Conservation (phyloP, 2,113 vertebrate genomes). For the Alexandromys fortis region DNA sequence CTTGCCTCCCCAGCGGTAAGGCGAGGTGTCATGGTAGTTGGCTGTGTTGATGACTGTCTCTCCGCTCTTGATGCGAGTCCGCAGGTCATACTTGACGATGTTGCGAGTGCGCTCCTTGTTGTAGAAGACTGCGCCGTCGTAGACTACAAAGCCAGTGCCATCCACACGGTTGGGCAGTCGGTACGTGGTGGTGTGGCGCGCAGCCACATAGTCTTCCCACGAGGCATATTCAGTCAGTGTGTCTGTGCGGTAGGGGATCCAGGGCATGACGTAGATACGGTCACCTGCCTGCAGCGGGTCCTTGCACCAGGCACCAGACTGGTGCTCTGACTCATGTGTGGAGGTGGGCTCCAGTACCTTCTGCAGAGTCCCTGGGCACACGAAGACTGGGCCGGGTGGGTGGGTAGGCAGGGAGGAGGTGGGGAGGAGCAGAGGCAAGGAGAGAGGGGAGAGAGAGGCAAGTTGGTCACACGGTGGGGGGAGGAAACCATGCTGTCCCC, state of each 20-base stretch:
- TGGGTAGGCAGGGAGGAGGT: constrained; percentile 72
- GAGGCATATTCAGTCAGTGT: constrained; percentile 95
- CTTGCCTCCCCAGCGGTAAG: constrained; percentile 97
- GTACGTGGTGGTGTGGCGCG: constrained; percentile 93
- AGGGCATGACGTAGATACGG: constrained; percentile 96
- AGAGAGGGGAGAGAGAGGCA: constrained; percentile 76
- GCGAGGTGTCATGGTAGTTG: constrained; percentile 97
- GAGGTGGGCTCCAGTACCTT: constrained; percentile 92
- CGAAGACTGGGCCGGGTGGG: constrained; percentile 90
- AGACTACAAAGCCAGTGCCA: constrained; percentile 96
- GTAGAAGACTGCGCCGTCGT: constrained; percentile 97
- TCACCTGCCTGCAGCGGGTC: constrained; percentile 96
- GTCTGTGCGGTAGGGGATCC: constrained; percentile 96
- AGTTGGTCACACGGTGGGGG: constrained; percentile 77
- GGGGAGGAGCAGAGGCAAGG: constrained; percentile 72
- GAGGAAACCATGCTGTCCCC: constrained; percentile 61
- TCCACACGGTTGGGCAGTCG: constrained; percentile 95
- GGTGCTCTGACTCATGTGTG: constrained; percentile 93
- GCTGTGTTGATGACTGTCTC: constrained; percentile 95
- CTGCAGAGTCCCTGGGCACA: constrained; percentile 94
- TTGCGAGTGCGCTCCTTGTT: constrained; percentile 98
- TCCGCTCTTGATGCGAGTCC: constrained; percentile 96
- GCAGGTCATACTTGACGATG: constrained; percentile 95
- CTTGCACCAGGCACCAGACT: constrained; percentile 96
- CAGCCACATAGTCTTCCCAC: constrained; percentile 94